Percentiles rank a stretch among this genome's conserved stretches.
These are phyloP conservation scores for Pogonomyrmex barbatus DNA, from an alignment of 1,140 invertebrate species.

Conservation along the genomic window DNA sequence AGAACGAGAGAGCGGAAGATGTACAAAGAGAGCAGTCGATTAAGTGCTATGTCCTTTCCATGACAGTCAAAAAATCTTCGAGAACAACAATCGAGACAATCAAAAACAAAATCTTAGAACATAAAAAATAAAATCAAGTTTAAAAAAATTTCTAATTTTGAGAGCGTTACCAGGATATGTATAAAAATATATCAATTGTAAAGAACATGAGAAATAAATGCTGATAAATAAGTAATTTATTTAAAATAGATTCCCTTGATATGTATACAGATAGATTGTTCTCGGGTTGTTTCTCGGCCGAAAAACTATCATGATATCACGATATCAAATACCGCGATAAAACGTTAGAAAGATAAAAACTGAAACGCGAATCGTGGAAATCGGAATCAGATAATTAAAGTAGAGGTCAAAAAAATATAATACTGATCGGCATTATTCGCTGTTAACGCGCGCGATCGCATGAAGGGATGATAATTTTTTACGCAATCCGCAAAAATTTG, in stretches of 20 bases:
- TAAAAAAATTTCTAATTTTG: constrained; percentile 2
- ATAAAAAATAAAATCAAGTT: background rate
- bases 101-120: background rate
- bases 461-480: background rate
- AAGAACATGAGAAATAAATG: background rate
- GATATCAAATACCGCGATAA: background rate
- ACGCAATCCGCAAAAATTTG: constrained; percentile 9
- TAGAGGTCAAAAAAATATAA: constrained; percentile 78
- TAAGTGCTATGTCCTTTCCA: constrained; percentile 1
- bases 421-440: constrained; percentile 82
- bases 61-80: constrained; percentile 1
- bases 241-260: background rate
- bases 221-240: background rate
- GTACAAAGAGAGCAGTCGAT: constrained; percentile 29
- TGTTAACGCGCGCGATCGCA: constrained; percentile 52
- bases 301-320: background rate
- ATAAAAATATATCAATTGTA: background rate
- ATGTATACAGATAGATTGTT: background rate
- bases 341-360: constrained; percentile 22
- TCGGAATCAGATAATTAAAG: constrained; percentile 45
- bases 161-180: background rate
- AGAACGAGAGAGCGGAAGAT: constrained; percentile 34
- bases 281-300: background rate
- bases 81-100: background rate
- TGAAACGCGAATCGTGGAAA: constrained; percentile 15